Conservation (phyloP, 2,888 invertebrate genomes). For the Nomada goodeniana region DNA sequence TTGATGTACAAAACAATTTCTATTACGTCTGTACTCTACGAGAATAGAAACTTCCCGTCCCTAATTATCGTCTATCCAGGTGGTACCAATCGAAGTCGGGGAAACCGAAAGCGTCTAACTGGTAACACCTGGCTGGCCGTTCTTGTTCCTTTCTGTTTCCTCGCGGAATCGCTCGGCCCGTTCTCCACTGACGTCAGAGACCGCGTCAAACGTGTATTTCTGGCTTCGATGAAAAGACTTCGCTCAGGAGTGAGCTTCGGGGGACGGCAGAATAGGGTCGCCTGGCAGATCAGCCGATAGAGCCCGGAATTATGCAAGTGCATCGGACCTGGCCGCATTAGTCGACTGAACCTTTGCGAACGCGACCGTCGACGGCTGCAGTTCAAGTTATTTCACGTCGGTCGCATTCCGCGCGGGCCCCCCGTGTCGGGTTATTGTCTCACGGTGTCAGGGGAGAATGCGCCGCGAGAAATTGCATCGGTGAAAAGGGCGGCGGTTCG, state of each 20-base stretch:
- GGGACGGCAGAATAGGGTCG: slow-evolving; percentile 47
- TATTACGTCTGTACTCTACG: too few relatives aligned
- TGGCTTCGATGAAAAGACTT: slow-evolving; percentile 39
- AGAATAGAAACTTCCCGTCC: not conserved
- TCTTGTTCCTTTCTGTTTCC: not conserved
- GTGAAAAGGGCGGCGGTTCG: slow-evolving; percentile 34
- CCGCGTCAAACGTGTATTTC: not conserved
- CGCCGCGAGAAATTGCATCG: slow-evolving; percentile 46
- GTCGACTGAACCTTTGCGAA: slow-evolving; percentile 42
- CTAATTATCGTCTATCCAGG: not conserved
- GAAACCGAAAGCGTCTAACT: not conserved
- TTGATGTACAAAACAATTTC: too few relatives aligned
- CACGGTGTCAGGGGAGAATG: slow-evolving; percentile 50
- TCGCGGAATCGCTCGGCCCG: not conserved
- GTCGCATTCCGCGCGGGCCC: slow-evolving; percentile 50
- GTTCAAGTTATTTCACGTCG: slow-evolving; percentile 59
- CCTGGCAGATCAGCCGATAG: slow-evolving; percentile 44
- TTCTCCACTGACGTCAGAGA: slow-evolving; percentile 26
- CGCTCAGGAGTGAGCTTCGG: slow-evolving; percentile 26
- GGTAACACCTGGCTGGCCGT: not conserved
- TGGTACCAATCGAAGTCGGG: not conserved
- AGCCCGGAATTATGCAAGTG: slow-evolving; percentile 56
- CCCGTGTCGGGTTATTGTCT: slow-evolving; percentile 54
- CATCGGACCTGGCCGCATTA: slow-evolving; percentile 45
- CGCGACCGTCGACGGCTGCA: slow-evolving; percentile 37